Evolutionary conservation across 2,113 vertebrate genomes (phyloP), one percentile per base, ranked within the genome.

Genomic region (Oreochromis aureus): DNA sequence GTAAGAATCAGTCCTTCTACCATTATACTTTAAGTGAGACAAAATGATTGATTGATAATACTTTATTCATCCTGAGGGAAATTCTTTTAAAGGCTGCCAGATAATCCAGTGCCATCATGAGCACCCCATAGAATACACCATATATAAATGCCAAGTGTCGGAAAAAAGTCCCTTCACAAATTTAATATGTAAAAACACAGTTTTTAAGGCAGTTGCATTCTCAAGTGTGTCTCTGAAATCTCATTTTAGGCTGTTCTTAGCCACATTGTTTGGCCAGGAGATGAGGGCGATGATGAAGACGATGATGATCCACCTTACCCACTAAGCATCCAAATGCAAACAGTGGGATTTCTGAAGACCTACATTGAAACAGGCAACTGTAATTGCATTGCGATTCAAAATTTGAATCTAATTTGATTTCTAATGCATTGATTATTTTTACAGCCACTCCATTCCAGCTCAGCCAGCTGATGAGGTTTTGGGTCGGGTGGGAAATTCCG

Each of bases 141-240:
- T 1, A 8, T 3, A 56, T 56, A 56, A 56, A 53, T 53, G 2
- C 0, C 1, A 5, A 58, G 55, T 58, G 55, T 58, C 12, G 0
- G 55, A 0, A 5, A 58, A 58, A 58, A 1, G 6, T 27, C 24
- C 0, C 55, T 27, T 27, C 24, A 1, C 12, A 58, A 27, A 1
- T 58, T 27, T 58, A 58, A 58, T 12, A 58, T 27, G 55, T 58
- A 58, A 58, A 27, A 58, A 58, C 27, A 15, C 0, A 5, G 12
- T 27, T 0, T 58, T 58, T 58, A 15, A 15, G 24, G 55, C 24
- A 5, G 55, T 58, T 58, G 11, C 4, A 56, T 56, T 56, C 22
- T 56, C 27, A 39, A 4, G 22, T 22, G 22, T 22, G 22, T 22
- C 22, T 22, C 22, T 22, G 22, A 22, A 22, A 22, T n/a, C n/a